Base-by-base conservation (phyloP, 53 echinoderm and acorn worm species). In the Astropecten irregularis region DNA sequence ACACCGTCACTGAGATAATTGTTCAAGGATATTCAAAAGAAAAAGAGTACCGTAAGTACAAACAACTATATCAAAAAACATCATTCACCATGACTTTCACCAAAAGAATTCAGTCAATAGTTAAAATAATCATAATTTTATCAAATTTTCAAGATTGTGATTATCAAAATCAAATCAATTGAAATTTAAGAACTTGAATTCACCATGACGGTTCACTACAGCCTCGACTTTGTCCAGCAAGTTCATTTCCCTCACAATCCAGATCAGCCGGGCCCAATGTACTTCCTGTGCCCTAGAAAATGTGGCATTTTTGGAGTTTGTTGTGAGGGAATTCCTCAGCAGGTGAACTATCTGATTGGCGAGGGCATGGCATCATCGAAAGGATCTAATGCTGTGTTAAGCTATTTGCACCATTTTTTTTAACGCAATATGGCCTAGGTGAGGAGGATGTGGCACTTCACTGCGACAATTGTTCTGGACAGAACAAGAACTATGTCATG, bases 401-500 rank as follows among this genome's bases (percentile, higher is more conserved):
- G 68, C 28, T 89, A 86, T 19, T 59, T 85, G 35, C 81, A 86
- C 44, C 55, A 87, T 48, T 86, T 88, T 23, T 76, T 91, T 16
- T 32, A 31, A 49, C 18, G 32, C 20, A 34, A 11, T 89, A 71
- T 49, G 60, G 89, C 3, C 64, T 89, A 8, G 73, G 83, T 2
- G 92, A 92, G 37, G 19, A 60, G 33, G 31, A 42, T 2, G 52
- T 87, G 0, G 14, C 25, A 15, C 42, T 91, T 51, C 68, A 88
- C 63, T 83, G 76, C 28, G 92, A 91, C 64, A 91, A 88, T 68
- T 91, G 92, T 36, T 35, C 61, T 20, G 91, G 91, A 9, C 84
- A 87, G 37, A 91, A 91, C 34, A 91, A 91, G 23, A 91, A 87
- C 34, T 91, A 58, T 32, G 21, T 82, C 8, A 2, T 87, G 3